Conservation (phyloP, 2,113 vertebrate species). For the Acrocephalus kingi region DNA sequence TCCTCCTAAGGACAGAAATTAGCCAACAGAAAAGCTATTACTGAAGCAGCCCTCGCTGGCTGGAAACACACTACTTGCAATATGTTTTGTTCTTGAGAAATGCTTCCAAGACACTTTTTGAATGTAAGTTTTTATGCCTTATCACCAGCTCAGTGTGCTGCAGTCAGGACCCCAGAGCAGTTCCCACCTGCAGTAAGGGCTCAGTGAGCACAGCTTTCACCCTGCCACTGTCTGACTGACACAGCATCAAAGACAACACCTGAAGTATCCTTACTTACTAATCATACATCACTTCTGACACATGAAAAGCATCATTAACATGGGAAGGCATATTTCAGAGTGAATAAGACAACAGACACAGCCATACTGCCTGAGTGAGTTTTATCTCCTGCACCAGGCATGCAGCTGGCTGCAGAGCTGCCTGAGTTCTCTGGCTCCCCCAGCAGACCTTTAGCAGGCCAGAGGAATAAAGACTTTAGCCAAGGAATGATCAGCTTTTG, state of each 20-base stretch:
- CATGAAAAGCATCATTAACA: neutral
- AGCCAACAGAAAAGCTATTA: neutral
- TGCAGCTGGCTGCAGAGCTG: neutral
- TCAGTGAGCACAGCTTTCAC: neutral
- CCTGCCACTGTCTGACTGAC: rapidly evolving
- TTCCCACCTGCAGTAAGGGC: neutral
- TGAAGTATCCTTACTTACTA: neutral
- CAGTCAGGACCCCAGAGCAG: neutral
- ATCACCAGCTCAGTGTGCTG: rapidly evolving
- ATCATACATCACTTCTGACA: neutral
- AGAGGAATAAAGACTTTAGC: neutral
- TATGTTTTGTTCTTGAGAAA: neutral
- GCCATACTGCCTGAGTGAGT: neutral
- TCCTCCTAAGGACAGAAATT: conserved; percentile 24
- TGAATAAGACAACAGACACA: neutral
- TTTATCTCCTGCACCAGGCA: neutral
- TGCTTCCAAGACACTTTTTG: neutral
- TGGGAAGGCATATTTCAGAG: neutral
- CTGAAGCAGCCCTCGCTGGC: rapidly evolving
- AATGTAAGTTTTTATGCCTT: neutral
- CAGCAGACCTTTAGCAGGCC: neutral
- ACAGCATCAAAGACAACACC: neutral
- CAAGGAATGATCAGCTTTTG: neutral
- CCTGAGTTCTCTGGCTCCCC: neutral
- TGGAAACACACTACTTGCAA: neutral